Percentiles rank a stretch among this genome's conserved stretches.
Evolutionary conservation across 37 sponge, comb jelly and placozoan genomes (phyloP).

Genomic region (Cliona cf. orientalis): DNA sequence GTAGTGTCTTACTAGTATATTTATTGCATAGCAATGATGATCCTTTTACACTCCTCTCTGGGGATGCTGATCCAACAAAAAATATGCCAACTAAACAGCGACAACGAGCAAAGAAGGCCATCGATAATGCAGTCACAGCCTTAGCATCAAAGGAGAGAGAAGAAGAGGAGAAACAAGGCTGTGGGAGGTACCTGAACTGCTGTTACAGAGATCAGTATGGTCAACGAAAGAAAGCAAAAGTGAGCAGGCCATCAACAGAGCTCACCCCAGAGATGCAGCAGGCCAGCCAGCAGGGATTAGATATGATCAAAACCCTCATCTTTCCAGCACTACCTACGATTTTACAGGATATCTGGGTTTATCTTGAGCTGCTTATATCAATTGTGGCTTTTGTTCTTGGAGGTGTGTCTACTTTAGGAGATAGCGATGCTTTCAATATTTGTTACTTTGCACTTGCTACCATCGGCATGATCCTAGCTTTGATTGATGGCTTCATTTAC

Average conservation of each 20-base stretch:
- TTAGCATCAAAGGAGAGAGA: not conserved
- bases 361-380: constrained; percentile 31
- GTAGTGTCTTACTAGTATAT: too few species aligned
- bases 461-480: constrained; percentile 25
- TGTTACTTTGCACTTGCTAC: constrained; percentile 19
- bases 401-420: not conserved
- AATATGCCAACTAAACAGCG: too few species aligned
- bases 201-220: not conserved
- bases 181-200: not conserved
- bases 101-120: too few species aligned
- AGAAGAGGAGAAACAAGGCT: too few species aligned
- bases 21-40: too few species aligned
- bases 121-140: not conserved
- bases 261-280: constrained; percentile 23
- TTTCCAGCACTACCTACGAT: constrained; percentile 46
- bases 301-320: constrained; percentile 26
- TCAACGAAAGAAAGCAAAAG: not conserved
- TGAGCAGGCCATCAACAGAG: constrained; percentile 2
- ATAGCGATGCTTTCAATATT: constrained; percentile 16
- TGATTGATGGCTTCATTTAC: constrained; percentile 58
- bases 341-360: constrained; percentile 54
- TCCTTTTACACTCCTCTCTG: too few species aligned
- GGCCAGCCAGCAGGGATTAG: constrained; percentile 21
- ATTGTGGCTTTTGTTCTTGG: constrained; percentile 31
- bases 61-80: too few species aligned